Conservation (phyloP, 1,140 invertebrate genomes). For the Bombus vancouverensis region DNA sequence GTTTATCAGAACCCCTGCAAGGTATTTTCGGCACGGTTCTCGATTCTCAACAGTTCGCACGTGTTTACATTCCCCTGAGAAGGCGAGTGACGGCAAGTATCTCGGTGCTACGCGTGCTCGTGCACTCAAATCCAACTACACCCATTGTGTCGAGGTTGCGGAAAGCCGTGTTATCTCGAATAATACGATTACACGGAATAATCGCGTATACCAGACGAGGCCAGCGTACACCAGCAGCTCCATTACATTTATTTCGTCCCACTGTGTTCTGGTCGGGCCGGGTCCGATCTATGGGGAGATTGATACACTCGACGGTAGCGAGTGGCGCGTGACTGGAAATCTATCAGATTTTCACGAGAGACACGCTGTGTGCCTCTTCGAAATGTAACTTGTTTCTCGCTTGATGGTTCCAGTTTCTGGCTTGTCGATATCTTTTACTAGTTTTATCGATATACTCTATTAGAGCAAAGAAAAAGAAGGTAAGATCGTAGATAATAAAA, state of each 20-base stretch:
- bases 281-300: not conserved
- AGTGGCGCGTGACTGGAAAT: not conserved
- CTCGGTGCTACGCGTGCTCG: slow-evolving; percentile 23
- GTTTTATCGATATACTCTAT: too few relatives aligned
- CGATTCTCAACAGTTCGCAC: slow-evolving; percentile 28
- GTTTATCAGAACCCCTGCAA: not conserved
- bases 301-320: not conserved
- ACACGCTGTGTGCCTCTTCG: not conserved
- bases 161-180: slow-evolving; percentile 44
- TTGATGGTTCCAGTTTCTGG: not conserved
- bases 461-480: too few relatives aligned
- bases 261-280: too few relatives aligned
- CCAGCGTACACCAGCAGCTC: too few relatives aligned
- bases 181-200: slow-evolving; percentile 47
- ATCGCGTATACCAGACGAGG: slow-evolving; percentile 23
- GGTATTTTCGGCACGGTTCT: not conserved
- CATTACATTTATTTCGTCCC: slow-evolving; percentile 19
- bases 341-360: not conserved
- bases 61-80: slow-evolving; percentile 45
- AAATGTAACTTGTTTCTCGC: not conserved
- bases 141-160: slow-evolving; percentile 34
- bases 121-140: slow-evolving; percentile 11
- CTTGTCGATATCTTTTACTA: not conserved
- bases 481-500: too few relatives aligned
- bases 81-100: slow-evolving; percentile 25